Percentiles rank a stretch among this genome's conserved stretches.
phyloP scores from a whole-genome alignment of 1,140 invertebrate species.

The Chironomus striatipennis region DNA sequence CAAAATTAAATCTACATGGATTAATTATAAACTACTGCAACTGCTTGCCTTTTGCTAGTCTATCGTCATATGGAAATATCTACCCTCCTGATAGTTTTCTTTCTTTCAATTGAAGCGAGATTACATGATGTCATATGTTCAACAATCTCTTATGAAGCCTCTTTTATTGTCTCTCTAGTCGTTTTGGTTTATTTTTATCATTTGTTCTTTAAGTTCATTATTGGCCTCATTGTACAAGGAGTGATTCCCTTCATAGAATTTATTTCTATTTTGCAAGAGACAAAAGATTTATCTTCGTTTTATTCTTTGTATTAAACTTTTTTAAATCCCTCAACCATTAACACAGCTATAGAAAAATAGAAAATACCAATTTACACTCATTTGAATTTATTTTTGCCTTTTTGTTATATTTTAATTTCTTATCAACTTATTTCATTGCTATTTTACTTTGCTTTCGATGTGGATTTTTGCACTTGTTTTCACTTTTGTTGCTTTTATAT shows the following conservation, averaged over 20 bases:
- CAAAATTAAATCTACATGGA: slow-evolving; percentile 4
- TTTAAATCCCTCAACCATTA: background rate
- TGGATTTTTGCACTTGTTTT: no score
- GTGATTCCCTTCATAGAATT: no score
- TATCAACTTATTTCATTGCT: no score
- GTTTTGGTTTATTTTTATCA: background rate
- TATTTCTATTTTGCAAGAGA: no score
- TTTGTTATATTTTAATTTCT: background rate
- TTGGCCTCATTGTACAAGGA: background rate
- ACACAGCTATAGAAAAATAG: background rate
- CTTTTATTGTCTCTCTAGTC: background rate
- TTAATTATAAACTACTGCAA: background rate
- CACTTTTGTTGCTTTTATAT: no score
- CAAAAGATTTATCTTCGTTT: background rate
- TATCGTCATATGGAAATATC: background rate
- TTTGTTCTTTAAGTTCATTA: background rate
- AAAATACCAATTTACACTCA: background rate
- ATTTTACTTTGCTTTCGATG: no score
- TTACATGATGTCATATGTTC: slow-evolving; percentile 8
- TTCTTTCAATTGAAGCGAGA: background rate
- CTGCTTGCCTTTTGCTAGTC: background rate
- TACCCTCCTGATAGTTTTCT: background rate
- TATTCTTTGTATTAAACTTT: background rate
- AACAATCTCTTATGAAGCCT: background rate
- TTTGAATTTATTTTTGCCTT: background rate